phyloP scores from a whole-genome alignment of 2,888 invertebrate genomes.

The Osedax fenrisi region DNA sequence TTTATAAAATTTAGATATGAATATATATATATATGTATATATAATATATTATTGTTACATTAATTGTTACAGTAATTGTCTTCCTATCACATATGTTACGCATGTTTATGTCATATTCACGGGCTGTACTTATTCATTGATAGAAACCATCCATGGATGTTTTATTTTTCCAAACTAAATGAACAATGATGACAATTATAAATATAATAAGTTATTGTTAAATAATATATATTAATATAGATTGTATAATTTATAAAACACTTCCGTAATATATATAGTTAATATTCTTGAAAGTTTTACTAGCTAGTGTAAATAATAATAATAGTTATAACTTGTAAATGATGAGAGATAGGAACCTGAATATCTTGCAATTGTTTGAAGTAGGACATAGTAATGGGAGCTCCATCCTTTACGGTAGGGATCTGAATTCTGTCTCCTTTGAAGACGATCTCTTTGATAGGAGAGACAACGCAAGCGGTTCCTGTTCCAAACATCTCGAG shows the following conservation, averaged over 20 bases:
- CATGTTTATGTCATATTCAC: neutral
- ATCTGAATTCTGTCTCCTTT: conserved; percentile 53
- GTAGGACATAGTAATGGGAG: conserved; percentile 61
- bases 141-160: conserved; percentile 12
- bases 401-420: conserved; percentile 56
- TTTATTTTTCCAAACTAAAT: conserved; percentile 20
- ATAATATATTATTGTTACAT: no score
- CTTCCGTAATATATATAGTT: no score
- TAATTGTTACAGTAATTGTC: neutral
- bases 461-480: conserved; percentile 86
- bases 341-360: conserved; percentile 55
- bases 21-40: no score
- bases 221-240: no score
- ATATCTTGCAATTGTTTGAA: conserved; percentile 70
- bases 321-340: neutral
- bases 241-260: no score
- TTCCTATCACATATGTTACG: neutral
- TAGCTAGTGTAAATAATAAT: no score
- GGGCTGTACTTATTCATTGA: neutral
- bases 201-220: neutral
- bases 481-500: conserved; percentile 93
- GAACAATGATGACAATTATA: neutral
- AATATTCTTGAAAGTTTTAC: no score
- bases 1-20: no score
- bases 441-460: conserved; percentile 74